Evolutionary conservation across 2,888 invertebrate genomes (phyloP).

Genomic region (Crocallis elinguaria): DNA sequence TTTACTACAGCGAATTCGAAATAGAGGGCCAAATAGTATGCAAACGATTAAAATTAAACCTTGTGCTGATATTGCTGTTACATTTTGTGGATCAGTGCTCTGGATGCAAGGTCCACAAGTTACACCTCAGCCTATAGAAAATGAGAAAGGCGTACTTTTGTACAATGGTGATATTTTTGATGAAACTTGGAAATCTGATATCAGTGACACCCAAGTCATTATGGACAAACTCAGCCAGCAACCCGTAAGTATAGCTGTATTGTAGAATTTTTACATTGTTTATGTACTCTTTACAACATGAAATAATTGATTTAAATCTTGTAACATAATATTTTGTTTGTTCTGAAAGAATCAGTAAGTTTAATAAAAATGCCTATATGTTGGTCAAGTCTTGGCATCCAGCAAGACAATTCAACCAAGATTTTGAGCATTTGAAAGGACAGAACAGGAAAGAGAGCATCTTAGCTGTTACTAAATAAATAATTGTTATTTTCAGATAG

Average conservation of each 20-base stretch:
- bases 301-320: too few species aligned
- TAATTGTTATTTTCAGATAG: too few species aligned
- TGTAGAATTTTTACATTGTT: not conserved
- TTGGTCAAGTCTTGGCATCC: too few species aligned
- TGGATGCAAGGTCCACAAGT: slow-evolving; percentile 92
- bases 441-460: too few species aligned
- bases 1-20: slow-evolving; percentile 68
- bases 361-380: too few species aligned
- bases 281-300: too few species aligned
- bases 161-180: slow-evolving; percentile 97
- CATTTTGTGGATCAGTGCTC: slow-evolving; percentile 86
- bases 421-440: too few species aligned
- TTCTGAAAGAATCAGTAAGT: too few species aligned
- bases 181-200: slow-evolving; percentile 55
- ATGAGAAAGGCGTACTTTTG: slow-evolving; percentile 86
- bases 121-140: slow-evolving; percentile 88
- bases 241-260: slow-evolving; percentile 32
- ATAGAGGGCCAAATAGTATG: slow-evolving; percentile 85
- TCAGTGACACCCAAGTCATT: slow-evolving; percentile 84
- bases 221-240: slow-evolving; percentile 59
- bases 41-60: slow-evolving; percentile 47
- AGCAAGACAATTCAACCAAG: too few species aligned
- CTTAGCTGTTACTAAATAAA: too few species aligned
- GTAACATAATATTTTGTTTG: too few species aligned
- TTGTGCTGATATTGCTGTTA: slow-evolving; percentile 46